Evolutionary conservation across 2,888 invertebrate species (phyloP), one percentile per base, ranked within the genome.

Genomic region (Mesopsocus fuscifrons): DNA sequence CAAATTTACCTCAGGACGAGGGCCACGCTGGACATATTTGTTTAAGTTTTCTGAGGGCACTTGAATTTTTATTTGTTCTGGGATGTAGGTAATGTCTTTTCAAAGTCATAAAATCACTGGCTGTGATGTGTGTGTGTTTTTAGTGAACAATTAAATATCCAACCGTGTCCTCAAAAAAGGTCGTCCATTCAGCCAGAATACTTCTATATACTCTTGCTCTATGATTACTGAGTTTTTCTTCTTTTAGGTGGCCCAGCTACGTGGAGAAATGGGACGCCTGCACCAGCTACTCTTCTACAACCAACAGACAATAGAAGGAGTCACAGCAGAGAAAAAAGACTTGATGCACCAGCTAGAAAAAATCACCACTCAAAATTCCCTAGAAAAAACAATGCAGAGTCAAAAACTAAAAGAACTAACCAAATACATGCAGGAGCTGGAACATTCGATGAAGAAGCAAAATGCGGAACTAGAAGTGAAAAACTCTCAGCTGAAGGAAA

Each of bases 241-340:
- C n/a, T n/a, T n/a, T n/a, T n/a, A n/a, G n/a, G 53, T 65, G 11
- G 64, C 64, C 0, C 66, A 66, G 52, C 52, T 68, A 3, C 57
- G 61, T 9, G 60, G 63, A 0, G 67, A 69, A 49, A 57, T 66
- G 6, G 62, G 60, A 41, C 56, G 64, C 45, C 53, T 66, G 18
- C 65, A 65, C 49, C 66, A 68, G 51, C 50, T 68, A 46, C 52
- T 68, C 6, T 64, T 64, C 41, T 60, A 65, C 47, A 61, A 62
- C 2, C 67, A 68, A 48, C 67, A 67, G 47, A 61, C 60, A 45
- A 55, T 64, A 11, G 68, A 69, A 52, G 62, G 65, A 8, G 49
- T 57, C 1, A 53, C 57, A 23, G 56, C 55, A 15, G 61, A 61
- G 53, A 56, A 64, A 18, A 63, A 62, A 1, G 66, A 66, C 44